These are phyloP conservation scores for Microdon myrmicae DNA, from an alignment of 2,888 invertebrate genomes.

Conservation along the genomic window DNA sequence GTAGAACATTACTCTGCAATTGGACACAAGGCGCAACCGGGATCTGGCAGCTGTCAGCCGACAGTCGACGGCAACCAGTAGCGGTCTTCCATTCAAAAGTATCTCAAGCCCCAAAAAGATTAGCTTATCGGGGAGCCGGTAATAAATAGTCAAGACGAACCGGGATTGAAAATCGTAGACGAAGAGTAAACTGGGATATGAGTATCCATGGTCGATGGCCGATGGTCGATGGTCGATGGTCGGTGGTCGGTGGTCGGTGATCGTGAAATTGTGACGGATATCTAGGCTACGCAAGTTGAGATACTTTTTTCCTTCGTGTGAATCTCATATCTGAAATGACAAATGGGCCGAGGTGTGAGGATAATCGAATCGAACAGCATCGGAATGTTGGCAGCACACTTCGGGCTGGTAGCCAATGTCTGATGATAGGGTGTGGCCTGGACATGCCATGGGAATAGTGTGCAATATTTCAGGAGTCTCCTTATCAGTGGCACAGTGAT, in stretches of 20 bases:
- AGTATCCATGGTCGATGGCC: slow-evolving; percentile 27
- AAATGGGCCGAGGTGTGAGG: slow-evolving; percentile 45
- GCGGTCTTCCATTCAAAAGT: slow-evolving; percentile 17
- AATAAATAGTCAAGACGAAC: slow-evolving; percentile 46
- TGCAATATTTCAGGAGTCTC: slow-evolving; percentile 37
- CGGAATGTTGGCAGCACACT: slow-evolving; percentile 33
- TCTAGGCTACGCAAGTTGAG: slow-evolving; percentile 40
- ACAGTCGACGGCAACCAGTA: slow-evolving; percentile 3
- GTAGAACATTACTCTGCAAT: slow-evolving; percentile 26
- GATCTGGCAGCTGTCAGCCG: not conserved
- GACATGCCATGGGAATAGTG: slow-evolving; percentile 11
- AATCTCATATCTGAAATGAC: slow-evolving; percentile 38
- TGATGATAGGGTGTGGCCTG: slow-evolving; percentile 42
- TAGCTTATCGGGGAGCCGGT: slow-evolving; percentile 35
- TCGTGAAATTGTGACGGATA: slow-evolving; percentile 44
- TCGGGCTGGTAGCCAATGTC: slow-evolving; percentile 37
- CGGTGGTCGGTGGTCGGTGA: slow-evolving; percentile 3
- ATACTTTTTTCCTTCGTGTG: slow-evolving; percentile 12
- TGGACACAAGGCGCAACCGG: slow-evolving; percentile 16
- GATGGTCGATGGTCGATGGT: slow-evolving; percentile 27
- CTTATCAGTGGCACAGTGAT: slow-evolving; percentile 38
- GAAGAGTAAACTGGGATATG: slow-evolving; percentile 21
- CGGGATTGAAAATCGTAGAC: slow-evolving; percentile 16
- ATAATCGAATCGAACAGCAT: slow-evolving; percentile 39
- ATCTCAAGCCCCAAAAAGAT: slow-evolving; percentile 23